A percentile compares a stretch with the other conserved stretches of the same genome.
Conservation (phyloP, 2,888 invertebrate genomes). For the Ecliptopera silaceata region DNA sequence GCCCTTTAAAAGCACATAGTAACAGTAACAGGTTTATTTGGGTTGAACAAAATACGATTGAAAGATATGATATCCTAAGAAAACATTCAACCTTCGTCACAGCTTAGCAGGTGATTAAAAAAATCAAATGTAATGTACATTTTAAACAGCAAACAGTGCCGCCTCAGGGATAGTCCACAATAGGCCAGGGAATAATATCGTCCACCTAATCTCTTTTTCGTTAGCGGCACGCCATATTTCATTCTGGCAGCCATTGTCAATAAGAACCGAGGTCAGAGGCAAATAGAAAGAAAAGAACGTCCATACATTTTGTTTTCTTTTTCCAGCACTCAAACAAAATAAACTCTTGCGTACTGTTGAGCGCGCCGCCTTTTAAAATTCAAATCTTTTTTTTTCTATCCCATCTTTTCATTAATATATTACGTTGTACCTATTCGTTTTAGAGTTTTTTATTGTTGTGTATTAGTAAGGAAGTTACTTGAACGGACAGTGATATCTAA, state of each 20-base stretch:
- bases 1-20: conserved; percentile 1
- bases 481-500: conserved; percentile 57
- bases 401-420: conserved; percentile 81
- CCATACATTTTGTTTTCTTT: conserved; percentile 75
- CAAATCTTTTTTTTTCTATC: conserved; percentile 67
- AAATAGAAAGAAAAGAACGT: conserved; percentile 76
- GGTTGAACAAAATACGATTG: conserved; percentile 25
- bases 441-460: conserved; percentile 46
- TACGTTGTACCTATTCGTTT: conserved; percentile 70
- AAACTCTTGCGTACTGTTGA: conserved; percentile 69
- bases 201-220: conserved; percentile 79
- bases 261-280: conserved; percentile 79
- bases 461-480: conserved; percentile 56
- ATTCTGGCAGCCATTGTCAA: conserved; percentile 82
- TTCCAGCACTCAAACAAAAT: conserved; percentile 76
- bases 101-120: conserved; percentile 66
- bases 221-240: conserved; percentile 79
- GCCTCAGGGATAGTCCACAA: conserved; percentile 55
- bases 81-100: conserved; percentile 68
- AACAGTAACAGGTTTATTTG: conserved; percentile 15
- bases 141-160: conserved; percentile 64
- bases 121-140: conserved; percentile 58
- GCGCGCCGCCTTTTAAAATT: conserved; percentile 77
- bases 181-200: conserved; percentile 67
- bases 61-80: conserved; percentile 49